Conservation (phyloP, 1,140 invertebrate species). For the Laodelphax striatellus region DNA sequence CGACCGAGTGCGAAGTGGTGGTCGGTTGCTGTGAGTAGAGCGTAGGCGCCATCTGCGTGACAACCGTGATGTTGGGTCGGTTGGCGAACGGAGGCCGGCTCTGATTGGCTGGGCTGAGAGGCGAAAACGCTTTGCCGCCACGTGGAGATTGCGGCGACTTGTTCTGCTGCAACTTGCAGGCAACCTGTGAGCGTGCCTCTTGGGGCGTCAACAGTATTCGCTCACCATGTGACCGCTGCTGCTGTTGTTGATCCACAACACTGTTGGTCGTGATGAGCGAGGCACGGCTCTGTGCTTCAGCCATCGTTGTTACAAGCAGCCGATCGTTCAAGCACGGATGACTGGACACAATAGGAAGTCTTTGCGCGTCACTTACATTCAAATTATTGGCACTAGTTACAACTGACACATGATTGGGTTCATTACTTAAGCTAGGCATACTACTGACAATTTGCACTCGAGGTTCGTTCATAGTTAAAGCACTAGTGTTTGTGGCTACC, state of each 20-base stretch:
- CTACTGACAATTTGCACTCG: slow-evolving; percentile 7
- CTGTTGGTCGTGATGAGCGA: neutral
- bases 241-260: neutral
- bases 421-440: neutral
- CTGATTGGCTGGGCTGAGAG: slow-evolving; percentile 2
- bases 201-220: neutral
- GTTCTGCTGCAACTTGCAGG: neutral
- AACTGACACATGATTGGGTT: neutral
- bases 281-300: neutral
- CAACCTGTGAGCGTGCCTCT: neutral
- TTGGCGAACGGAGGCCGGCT: slow-evolving; percentile 18
- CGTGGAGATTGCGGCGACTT: slow-evolving; percentile 6
- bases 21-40: neutral
- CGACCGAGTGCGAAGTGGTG: slow-evolving; percentile 5
- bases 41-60: slow-evolving; percentile 13
- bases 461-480: neutral
- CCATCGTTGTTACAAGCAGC: slow-evolving; percentile 3
- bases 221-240: too few species aligned
- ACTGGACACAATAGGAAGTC: slow-evolving; percentile 14
- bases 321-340: neutral
- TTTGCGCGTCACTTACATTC: slow-evolving; percentile 11
- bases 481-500: neutral
- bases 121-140: slow-evolving; percentile 4
- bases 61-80: slow-evolving; percentile 25
- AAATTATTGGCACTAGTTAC: neutral